Evolutionary conservation across 2,113 vertebrate species (phyloP).

Genomic region (Forbesichthys papilliferus): DNA sequence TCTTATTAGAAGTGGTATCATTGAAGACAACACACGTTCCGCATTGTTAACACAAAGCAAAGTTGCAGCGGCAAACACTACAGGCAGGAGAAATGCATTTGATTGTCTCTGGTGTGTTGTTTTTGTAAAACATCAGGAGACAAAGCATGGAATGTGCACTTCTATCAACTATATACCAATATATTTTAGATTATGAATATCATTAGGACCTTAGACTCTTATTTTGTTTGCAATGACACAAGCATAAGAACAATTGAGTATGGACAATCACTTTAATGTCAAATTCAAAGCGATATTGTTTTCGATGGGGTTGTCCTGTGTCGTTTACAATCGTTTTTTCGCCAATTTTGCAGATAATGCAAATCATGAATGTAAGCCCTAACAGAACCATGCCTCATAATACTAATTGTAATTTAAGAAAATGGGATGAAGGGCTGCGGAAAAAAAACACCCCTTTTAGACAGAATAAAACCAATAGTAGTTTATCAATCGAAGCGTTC

Average conservation of each 20-base stretch:
- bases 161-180: constrained; percentile 43
- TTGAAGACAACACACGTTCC: background rate
- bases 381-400: too few species aligned
- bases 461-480: background rate
- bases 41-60: constrained; percentile 13
- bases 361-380: too few species aligned
- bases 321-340: too few species aligned
- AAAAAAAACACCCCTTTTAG: background rate
- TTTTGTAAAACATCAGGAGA: too few species aligned
- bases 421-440: background rate
- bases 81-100: too few species aligned
- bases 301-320: too few species aligned
- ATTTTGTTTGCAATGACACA: too few species aligned
- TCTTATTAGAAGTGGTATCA: background rate
- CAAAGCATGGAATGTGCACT: constrained; percentile 11
- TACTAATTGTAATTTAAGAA: too few species aligned
- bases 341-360: too few species aligned
- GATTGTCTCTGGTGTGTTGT: too few species aligned
- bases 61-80: constrained; percentile 2
- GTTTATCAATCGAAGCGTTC: background rate
- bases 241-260: background rate
- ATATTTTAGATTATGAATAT: background rate
- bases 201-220: background rate
- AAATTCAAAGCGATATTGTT: too few species aligned
- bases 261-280: background rate